Evolutionary conservation across 2,888 invertebrate genomes (phyloP), one percentile per base, ranked within the genome.

Genomic region (Cacoxenus indagator): DNA sequence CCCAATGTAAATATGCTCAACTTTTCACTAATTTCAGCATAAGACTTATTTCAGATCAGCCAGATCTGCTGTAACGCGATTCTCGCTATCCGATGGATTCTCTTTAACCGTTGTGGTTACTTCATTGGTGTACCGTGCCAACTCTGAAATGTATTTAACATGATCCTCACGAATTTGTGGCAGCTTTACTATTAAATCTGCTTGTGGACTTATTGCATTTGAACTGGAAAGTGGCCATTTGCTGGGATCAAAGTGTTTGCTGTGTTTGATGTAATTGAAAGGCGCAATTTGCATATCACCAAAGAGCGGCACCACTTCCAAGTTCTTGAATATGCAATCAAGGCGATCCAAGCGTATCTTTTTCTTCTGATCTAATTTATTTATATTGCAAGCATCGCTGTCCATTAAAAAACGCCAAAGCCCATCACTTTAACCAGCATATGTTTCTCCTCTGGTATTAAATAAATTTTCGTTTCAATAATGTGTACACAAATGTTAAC

Each of bases 221-320:
- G 94, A 96, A 74, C 94, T 94, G 0, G 94, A 96, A 70, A 96
- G 89, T 1, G 96, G 98, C 98, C 98, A 98, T 84, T 94, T 94
- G 88, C 93, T 93, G 0, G 96, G 91, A 83, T 98, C 98, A 84
- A 95, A 98, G 86, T 97, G 96, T 77, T 96, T 96, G 67, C 96
- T 96, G 22, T 96, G 91, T 87, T 96, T 96, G 74, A 99, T 96
- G 85, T 99, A 99, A 86, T 97, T 96, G 87, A 99, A 99, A 0
- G 99, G 99, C 0, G 98, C 97, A 67, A 99, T 98, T 89, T 99
- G 98, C 99, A 99, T 99, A 80, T 99, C 99, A 0, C 99, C 99
- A 87, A 98, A 99, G 1, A 99, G 89, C 0, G 98, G 97, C 0
- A 98, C 98, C 66, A 98, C 97, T 88, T 98, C 97, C 73, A 98